Evolutionary conservation across 2,797 vertebrate genomes (phyloP), one percentile per base, ranked within the genome.

Genomic region (Cebuella pygmaea): DNA sequence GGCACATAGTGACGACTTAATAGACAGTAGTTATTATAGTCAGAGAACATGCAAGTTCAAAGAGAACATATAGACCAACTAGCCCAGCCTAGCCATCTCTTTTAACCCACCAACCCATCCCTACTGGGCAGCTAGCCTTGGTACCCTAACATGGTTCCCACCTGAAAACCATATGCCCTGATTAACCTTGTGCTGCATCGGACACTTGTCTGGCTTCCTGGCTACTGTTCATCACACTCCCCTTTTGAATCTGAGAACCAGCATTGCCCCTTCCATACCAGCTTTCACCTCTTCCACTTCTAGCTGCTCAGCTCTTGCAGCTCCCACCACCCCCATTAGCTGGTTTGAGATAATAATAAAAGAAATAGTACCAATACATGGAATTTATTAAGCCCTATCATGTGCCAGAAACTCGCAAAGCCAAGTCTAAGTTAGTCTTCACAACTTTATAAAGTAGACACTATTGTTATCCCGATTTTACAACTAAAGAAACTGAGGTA

Each of bases 381-480:
- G 44, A 50, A 72, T 83, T 52, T 80, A 67, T 36, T 46, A 55
- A 80, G 72, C 36, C 36, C 80, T 50, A 67, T 33, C 57, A 14
- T 30, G 15, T 80, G 55, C 48, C 41, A 48, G 48, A 97, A 82
- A 59, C 75, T 92, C 81, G 44, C 79, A 88, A 48, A 76, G 15
- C 46, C 46, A 82, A 85, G 80, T 78, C 64, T 50, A 78, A 61
- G 70, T 93, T 72, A 61, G 55, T 85, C 87, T 92, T 87, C 82
- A 83, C 59, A 75, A 88, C n/a, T 39, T 92, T 92, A 30, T 92
- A n/a, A 78, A 82, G 44, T 55, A 72, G 74, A 67, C 94, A 76
- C 26, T 93, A 57, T 78, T 72, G 76, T 64, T 55, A 78, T 39
- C 5, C 7, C 36, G 39, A 76, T 95, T 95, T 93, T 90, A 67